A percentile compares a stretch with the other conserved stretches of the same genome.
These are phyloP conservation scores for Trachelipus rathkii DNA, from an alignment of 1,140 invertebrate species.

Conservation along the genomic window DNA sequence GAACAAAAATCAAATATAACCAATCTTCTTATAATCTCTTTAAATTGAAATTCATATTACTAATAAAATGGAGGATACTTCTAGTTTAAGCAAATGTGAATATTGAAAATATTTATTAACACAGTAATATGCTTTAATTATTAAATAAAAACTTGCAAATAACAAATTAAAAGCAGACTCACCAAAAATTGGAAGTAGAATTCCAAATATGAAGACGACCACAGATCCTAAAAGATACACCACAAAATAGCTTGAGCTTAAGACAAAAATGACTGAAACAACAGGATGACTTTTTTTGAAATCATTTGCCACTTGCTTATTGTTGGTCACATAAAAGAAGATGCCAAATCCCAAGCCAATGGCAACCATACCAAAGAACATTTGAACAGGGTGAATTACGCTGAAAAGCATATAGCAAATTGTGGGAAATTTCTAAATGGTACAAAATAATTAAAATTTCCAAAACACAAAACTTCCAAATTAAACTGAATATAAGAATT, in stretches of 20 bases:
- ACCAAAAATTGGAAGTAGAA: constrained; percentile 69
- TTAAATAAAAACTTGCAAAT: no score
- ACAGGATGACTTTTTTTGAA: constrained; percentile 67
- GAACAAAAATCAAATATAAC: no score
- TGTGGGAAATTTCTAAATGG: neutral
- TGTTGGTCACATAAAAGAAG: constrained; percentile 63
- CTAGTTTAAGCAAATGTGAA: no score
- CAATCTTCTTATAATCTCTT: no score
- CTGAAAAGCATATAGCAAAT: neutral
- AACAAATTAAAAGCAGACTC: constrained; percentile 47
- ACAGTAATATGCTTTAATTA: no score
- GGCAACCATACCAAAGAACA: constrained; percentile 22
- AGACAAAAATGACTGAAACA: constrained; percentile 59
- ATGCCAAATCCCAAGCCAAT: constrained; percentile 51
- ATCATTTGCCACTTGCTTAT: constrained; percentile 57
- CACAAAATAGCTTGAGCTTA: constrained; percentile 61
- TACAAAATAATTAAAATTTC: neutral
- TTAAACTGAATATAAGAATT: no score
- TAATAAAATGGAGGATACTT: no score
- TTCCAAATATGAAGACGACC: constrained; percentile 67
- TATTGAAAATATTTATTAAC: no score
- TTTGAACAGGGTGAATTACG: constrained; percentile 18
- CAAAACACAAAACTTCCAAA: neutral
- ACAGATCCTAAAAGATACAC: constrained; percentile 69
- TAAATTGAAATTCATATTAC: no score